Conservation (phyloP, 1,140 invertebrate species). For the Venturia canescens region DNA sequence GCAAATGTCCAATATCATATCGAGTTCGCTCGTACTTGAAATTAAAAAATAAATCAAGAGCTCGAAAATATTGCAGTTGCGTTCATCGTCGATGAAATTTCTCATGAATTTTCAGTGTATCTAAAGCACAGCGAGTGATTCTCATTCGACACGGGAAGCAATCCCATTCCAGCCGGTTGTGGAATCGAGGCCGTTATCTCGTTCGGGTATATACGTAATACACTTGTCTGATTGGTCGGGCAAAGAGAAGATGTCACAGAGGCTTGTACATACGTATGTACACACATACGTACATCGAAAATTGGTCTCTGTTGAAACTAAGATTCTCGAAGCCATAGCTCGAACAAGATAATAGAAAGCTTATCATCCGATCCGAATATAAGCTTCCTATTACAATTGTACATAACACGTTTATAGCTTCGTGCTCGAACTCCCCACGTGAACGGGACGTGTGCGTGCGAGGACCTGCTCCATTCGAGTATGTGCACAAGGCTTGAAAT, state of each 20-base stretch:
- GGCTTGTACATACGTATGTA: background rate
- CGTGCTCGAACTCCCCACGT: background rate
- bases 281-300: background rate
- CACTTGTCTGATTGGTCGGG: background rate
- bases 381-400: conserved; percentile 34
- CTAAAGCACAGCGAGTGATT: background rate
- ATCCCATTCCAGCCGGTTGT: background rate
- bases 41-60: no score
- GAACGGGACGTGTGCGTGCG: background rate
- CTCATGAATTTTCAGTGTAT: background rate
- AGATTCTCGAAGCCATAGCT: conserved; percentile 16
- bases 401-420: conserved; percentile 26
- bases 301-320: conserved; percentile 21
- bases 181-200: background rate
- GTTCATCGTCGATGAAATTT: background rate
- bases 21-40: no score
- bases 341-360: conserved; percentile 30
- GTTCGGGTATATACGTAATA: conserved; percentile 1
- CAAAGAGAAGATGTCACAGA: no score
- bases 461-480: background rate
- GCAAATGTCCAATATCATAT: no score
- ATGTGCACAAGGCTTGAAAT: background rate
- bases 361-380: conserved; percentile 33
- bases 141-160: background rate
- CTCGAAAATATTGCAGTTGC: no score